These are phyloP conservation scores for Augiades crinisus DNA, from an alignment of 2,888 invertebrate species.

Conservation along the genomic window DNA sequence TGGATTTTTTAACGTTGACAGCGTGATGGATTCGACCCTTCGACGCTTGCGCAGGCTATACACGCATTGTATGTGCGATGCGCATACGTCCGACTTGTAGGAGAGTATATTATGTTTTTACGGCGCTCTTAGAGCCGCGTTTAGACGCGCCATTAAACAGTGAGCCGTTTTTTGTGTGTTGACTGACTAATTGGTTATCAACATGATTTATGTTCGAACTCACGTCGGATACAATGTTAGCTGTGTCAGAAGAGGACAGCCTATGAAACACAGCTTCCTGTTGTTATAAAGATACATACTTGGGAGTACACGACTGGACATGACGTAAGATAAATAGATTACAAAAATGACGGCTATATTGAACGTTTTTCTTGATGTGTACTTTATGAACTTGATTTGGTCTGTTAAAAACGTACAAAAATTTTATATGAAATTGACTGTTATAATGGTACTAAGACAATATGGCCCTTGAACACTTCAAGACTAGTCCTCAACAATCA, in stretches of 20 bases:
- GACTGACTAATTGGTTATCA: conserved; percentile 27
- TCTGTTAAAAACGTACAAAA: too few relatives aligned
- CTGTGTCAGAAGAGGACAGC: conserved; percentile 23
- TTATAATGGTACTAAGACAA: too few relatives aligned
- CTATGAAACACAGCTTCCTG: conserved; percentile 21
- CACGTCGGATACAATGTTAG: conserved; percentile 14
- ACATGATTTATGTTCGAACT: conserved; percentile 16
- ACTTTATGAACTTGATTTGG: not conserved
- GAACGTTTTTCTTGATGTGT: not conserved
- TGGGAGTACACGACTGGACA: conserved; percentile 3
- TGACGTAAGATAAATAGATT: conserved; percentile 2
- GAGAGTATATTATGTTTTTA: conserved; percentile 22
- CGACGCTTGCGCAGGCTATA: conserved; percentile 64
- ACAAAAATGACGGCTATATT: conserved; percentile 16
- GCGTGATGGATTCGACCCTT: conserved; percentile 76
- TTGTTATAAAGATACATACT: conserved; percentile 13
- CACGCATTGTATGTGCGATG: conserved; percentile 29
- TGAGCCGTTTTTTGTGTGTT: conserved; percentile 23
- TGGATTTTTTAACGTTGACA: conserved; percentile 69
- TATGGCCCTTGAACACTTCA: too few relatives aligned
- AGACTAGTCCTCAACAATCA: too few relatives aligned
- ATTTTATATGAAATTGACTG: too few relatives aligned
- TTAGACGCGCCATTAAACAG: conserved; percentile 26
- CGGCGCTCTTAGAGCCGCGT: conserved; percentile 21
- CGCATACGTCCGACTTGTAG: conserved; percentile 6